These are phyloP conservation scores for Xenops minutus DNA, from an alignment of 2,797 vertebrate species.

Conservation along the genomic window DNA sequence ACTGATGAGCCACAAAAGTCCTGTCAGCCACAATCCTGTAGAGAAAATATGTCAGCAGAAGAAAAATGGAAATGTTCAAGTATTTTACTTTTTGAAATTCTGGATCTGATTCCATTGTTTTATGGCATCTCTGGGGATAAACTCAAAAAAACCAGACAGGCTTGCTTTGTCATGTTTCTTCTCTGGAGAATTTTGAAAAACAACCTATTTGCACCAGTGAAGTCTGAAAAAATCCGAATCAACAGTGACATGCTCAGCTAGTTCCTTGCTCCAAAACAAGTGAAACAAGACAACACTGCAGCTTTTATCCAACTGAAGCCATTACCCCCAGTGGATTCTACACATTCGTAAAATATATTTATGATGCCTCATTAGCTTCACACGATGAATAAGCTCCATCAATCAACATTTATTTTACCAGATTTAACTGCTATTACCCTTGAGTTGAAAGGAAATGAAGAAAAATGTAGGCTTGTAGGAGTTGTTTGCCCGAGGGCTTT, in stretches of 20 bases:
- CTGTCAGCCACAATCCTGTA: not conserved
- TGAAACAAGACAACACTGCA: not conserved
- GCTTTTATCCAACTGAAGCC: not conserved
- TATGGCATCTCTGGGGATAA: not conserved
- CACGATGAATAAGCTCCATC: conserved; percentile 40
- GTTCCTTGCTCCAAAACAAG: not conserved
- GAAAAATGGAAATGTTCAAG: not conserved
- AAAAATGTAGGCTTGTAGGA: not conserved
- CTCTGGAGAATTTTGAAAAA: conserved; percentile 14
- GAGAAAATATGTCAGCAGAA: not conserved
- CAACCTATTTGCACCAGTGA: not conserved
- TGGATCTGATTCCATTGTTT: not conserved
- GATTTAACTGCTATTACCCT: conserved; percentile 38
- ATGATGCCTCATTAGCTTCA: conserved; percentile 52
- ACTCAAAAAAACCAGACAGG: not conserved
- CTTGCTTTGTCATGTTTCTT: not conserved
- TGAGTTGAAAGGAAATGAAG: conserved; percentile 36
- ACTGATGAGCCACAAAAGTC: not conserved
- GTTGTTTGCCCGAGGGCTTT: not conserved
- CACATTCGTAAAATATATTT: conserved; percentile 24
- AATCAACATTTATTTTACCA: conserved; percentile 52
- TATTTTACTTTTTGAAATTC: conserved; percentile 6
- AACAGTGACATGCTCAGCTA: not conserved
- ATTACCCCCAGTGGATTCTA: conserved; percentile 21
- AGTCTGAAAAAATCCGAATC: not conserved